Conservation (phyloP, 2,888 invertebrate genomes). For the Escarpia spicata region DNA sequence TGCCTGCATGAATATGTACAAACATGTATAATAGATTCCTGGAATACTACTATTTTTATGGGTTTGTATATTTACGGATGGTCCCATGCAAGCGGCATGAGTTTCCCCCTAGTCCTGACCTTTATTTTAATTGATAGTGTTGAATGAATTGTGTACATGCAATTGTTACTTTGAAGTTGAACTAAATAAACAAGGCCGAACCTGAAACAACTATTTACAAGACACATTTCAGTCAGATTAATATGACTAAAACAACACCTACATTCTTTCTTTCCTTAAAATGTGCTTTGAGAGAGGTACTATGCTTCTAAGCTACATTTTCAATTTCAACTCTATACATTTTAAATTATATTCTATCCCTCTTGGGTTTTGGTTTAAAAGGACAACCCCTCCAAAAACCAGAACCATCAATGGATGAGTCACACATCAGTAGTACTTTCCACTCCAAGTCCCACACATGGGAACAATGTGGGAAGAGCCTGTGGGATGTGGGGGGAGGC, state of each 20-base stretch:
- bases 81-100: too few relatives aligned
- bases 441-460: background rate
- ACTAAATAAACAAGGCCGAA: too few relatives aligned
- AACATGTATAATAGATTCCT: too few relatives aligned
- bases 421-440: background rate
- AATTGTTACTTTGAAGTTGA: too few relatives aligned
- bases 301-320: background rate
- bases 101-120: too few relatives aligned
- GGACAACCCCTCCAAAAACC: background rate
- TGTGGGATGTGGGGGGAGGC: background rate
- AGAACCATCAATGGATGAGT: background rate
- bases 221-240: too few relatives aligned
- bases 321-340: background rate
- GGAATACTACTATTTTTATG: too few relatives aligned
- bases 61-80: too few relatives aligned
- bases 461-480: background rate
- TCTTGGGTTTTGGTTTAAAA: background rate
- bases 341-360: background rate
- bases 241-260: background rate
- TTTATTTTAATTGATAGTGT: too few relatives aligned
- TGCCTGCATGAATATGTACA: too few relatives aligned
- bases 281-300: background rate
- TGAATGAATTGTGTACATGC: too few relatives aligned
- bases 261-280: background rate
- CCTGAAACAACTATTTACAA: too few relatives aligned